Percentiles rank a stretch among this genome's conserved stretches.
Evolutionary conservation across 2,888 invertebrate genomes (phyloP).

Genomic region (Cynaeus angustus): DNA sequence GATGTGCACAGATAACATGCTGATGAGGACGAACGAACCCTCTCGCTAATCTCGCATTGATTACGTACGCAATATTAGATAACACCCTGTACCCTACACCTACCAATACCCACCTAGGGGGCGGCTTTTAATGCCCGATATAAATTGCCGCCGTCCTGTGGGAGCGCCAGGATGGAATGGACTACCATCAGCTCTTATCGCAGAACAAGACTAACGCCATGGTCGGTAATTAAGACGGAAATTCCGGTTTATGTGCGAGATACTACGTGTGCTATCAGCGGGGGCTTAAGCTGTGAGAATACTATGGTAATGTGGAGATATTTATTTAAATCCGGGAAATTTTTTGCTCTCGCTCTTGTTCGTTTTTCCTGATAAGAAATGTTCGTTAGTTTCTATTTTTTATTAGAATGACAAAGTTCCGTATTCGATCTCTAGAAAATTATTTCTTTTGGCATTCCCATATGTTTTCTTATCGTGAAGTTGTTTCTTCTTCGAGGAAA

Average conservation of each 20-base stretch:
- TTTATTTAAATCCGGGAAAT: neutral
- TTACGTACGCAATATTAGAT: constrained; percentile 71
- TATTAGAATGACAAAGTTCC: too few species aligned
- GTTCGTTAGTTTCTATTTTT: too few species aligned
- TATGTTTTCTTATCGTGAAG: too few species aligned
- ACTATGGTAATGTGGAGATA: neutral
- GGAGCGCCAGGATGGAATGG: constrained; percentile 33
- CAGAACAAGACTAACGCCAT: constrained; percentile 20
- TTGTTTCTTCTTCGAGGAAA: too few species aligned
- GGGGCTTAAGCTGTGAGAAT: neutral
- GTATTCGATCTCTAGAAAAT: too few species aligned
- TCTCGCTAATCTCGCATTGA: constrained; percentile 71
- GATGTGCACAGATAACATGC: constrained; percentile 67
- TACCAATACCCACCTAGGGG: constrained; percentile 45
- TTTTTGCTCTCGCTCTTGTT: too few species aligned
- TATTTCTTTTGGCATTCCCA: too few species aligned
- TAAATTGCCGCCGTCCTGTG: constrained; percentile 46
- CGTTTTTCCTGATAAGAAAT: too few species aligned
- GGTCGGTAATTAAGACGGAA: constrained; percentile 38
- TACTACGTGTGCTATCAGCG: constrained; percentile 1
- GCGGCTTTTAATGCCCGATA: constrained; percentile 47
- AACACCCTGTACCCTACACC: constrained; percentile 61
- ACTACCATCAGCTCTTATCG: constrained; percentile 33
- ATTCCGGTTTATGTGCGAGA: constrained; percentile 19
- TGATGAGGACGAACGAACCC: constrained; percentile 67